Conservation (phyloP, 1,140 invertebrate species). For the Apis dorsata region DNA sequence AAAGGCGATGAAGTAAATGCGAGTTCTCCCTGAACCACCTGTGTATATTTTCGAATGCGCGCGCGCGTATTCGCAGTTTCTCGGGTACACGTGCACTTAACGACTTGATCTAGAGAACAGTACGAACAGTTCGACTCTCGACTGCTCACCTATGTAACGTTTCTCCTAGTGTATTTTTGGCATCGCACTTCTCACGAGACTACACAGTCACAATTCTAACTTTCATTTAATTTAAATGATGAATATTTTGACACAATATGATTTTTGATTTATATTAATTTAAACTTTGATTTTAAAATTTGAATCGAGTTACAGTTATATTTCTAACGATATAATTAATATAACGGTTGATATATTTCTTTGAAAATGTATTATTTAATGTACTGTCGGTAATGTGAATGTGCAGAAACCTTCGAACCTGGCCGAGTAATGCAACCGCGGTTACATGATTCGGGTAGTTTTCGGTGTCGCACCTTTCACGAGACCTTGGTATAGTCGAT, state of each 20-base stretch:
- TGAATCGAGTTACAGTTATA: not conserved
- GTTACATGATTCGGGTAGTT: conserved; percentile 14
- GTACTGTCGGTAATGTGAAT: conserved; percentile 22
- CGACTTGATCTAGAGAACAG: not conserved
- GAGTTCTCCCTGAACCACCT: conserved; percentile 50
- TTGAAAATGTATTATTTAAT: not conserved
- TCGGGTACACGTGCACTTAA: conserved; percentile 49
- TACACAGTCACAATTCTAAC: conserved; percentile 28
- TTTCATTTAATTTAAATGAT: no score
- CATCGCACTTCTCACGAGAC: conserved; percentile 24
- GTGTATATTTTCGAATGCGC: conserved; percentile 38
- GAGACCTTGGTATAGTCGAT: conserved; percentile 6
- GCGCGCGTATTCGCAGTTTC: conserved; percentile 9
- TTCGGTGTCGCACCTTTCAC: conserved; percentile 39
- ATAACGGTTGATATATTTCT: not conserved
- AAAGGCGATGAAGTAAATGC: conserved; percentile 33
- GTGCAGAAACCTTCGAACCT: conserved; percentile 21
- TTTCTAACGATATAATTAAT: not conserved
- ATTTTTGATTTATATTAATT: no score
- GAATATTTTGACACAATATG: no score
- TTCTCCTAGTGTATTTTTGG: conserved; percentile 51
- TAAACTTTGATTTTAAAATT: not conserved
- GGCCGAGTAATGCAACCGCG: not conserved
- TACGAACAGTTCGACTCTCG: conserved; percentile 11
- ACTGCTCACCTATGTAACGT: conserved; percentile 2